Evolutionary conservation across 2,888 invertebrate genomes (phyloP), one percentile per base, ranked within the genome.

Genomic region (Noctuana brunneofusca): DNA sequence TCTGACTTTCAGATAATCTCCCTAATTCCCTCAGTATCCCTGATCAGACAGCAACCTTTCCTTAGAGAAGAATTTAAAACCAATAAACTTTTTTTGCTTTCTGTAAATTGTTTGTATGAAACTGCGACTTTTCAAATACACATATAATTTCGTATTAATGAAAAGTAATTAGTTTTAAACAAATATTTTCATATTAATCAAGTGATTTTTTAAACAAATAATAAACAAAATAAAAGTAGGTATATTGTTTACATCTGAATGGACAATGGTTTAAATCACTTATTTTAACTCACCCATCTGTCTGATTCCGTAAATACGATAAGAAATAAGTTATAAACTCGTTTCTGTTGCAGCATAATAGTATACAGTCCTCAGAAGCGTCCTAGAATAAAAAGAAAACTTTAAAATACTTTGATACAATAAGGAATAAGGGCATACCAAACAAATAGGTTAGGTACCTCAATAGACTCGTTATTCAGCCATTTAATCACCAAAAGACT

Each of bases 301-400:
- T 93, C 73, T 93, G 92, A 68, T 81, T 89, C 53, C 93, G 85
- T 66, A 94, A 73, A 74, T 89, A 92, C 22, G 93, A 89, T 65
- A 94, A 75, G 75, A 92, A 94, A 75, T 89, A 92, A n/a, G 92
- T 82, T 32, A 93, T 92, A 77, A 94, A 94, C 67, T 93, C 93
- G 58, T 76, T 85, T 67, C 78, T 83, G 66, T 80, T 85, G 67
- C 86, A 89, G 71, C 87, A 84, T 55, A 80, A 75, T 64, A 86
- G 74, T 65, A 83, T 76, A 72, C 83, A 85, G 65, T 88, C 87
- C 16, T 87, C 87, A 48, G 82, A 78, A 11, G 77, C 79, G 41
- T 83, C 84, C 91, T 92, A 76, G 73, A 88, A 84, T 27, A 52
- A 35, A 57, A 52, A 6, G 46, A 41, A 24, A 12, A 9, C 22